Evolutionary conservation across 2,888 invertebrate species (phyloP).

Genomic region (Epiblema foenella): DNA sequence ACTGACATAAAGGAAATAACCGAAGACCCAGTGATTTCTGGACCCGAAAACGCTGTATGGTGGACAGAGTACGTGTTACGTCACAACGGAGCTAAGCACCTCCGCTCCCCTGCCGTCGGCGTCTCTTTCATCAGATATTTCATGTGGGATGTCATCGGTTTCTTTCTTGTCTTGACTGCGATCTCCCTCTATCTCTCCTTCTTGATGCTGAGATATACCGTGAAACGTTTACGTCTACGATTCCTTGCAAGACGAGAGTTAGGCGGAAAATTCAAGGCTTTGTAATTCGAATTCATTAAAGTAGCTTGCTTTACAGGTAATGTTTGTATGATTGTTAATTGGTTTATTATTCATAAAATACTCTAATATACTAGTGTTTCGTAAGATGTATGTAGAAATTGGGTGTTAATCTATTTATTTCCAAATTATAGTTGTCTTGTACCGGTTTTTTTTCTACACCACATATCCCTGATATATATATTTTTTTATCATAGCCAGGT

Average conservation of each 20-base stretch:
- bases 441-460: neutral
- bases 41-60: constrained; percentile 78
- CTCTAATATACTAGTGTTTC: neutral
- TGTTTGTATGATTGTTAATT: neutral
- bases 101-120: constrained; percentile 74
- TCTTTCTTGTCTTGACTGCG: constrained; percentile 51
- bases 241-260: constrained; percentile 50
- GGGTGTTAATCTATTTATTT: neutral
- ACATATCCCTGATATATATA: too few species aligned
- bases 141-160: constrained; percentile 65
- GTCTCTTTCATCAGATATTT: constrained; percentile 69
- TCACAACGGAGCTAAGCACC: constrained; percentile 72
- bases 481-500: too few species aligned
- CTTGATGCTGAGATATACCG: constrained; percentile 53
- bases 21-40: constrained; percentile 67
- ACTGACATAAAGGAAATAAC: constrained; percentile 59
- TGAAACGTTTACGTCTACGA: constrained; percentile 57
- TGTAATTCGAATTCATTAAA: constrained; percentile 52
- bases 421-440: neutral
- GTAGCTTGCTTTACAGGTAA: neutral
- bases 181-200: constrained; percentile 52
- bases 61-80: constrained; percentile 84
- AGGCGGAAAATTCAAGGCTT: constrained; percentile 71
- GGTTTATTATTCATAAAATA: neutral
- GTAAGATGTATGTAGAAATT: neutral